Conservation (phyloP, 2,888 invertebrate species). For the Dolichomitus sp. region DNA sequence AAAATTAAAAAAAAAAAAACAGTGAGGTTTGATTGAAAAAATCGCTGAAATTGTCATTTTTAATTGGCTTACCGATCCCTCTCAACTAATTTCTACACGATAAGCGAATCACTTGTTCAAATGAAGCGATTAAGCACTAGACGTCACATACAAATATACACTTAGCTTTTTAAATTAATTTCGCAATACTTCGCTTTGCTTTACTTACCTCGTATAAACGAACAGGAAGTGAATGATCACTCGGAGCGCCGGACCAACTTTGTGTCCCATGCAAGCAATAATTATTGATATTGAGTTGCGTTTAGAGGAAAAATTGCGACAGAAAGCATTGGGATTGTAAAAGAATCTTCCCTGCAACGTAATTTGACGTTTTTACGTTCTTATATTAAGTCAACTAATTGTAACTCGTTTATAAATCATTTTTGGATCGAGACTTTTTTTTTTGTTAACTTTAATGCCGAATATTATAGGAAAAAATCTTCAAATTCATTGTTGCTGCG, state of each 20-base stretch:
- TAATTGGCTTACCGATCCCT: constrained; percentile 26
- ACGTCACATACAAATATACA: constrained; percentile 41
- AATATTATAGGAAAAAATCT: no score
- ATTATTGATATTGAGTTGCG: constrained; percentile 29
- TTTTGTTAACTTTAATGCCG: no score
- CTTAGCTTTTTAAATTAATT: constrained; percentile 27
- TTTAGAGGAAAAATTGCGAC: constrained; percentile 24
- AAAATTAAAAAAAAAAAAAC: no score
- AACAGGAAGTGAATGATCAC: constrained; percentile 42
- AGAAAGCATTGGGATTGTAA: constrained; percentile 12
- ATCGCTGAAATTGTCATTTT: not conserved
- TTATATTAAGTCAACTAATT: not conserved
- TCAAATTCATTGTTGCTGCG: not conserved
- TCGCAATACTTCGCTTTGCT: constrained; percentile 22
- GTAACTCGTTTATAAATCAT: not conserved
- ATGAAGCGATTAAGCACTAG: constrained; percentile 34
- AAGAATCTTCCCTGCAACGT: constrained; percentile 9
- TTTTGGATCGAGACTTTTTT: not conserved
- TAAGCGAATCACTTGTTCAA: constrained; percentile 22
- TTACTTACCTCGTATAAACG: constrained; percentile 60
- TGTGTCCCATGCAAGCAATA: constrained; percentile 68
- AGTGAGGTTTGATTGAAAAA: not conserved
- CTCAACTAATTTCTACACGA: constrained; percentile 31
- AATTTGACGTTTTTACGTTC: not conserved
- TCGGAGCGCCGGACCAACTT: constrained; percentile 67